Evolutionary conservation across 2,797 vertebrate genomes (phyloP).

Genomic region (Hemitrygon akajei): DNA sequence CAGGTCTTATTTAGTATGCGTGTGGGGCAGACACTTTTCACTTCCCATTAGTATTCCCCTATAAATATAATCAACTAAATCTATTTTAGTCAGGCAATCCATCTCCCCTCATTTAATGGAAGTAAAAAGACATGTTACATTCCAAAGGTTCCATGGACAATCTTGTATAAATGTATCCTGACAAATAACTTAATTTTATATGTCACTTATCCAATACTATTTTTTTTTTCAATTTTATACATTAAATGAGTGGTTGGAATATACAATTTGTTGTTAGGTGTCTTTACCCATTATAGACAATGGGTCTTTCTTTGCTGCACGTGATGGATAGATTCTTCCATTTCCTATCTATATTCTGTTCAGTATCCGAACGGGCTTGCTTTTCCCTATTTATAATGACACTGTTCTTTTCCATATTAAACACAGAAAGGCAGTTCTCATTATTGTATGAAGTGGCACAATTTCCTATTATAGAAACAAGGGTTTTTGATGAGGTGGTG

Average conservation of each 20-base stretch:
- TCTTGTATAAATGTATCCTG: slow-evolving; percentile 26
- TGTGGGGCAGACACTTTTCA: slow-evolving; percentile 22
- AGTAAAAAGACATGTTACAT: slow-evolving; percentile 28
- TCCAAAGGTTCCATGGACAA: background rate
- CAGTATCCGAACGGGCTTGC: background rate
- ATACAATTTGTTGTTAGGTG: background rate
- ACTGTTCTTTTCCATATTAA: background rate
- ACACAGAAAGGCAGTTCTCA: background rate
- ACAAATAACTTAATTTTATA: slow-evolving; percentile 28
- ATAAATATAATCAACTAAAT: slow-evolving; percentile 34
- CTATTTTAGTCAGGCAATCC: slow-evolving; percentile 33
- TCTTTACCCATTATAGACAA: background rate
- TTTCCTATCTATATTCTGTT: background rate
- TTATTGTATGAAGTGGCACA: no score
- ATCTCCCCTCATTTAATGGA: slow-evolving; percentile 29
- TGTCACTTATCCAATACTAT: background rate
- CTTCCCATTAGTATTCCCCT: slow-evolving; percentile 29
- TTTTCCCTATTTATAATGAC: background rate
- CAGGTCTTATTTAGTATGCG: slow-evolving; percentile 22
- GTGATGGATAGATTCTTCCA: background rate
- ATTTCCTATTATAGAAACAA: no score
- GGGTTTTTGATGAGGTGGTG: no score
- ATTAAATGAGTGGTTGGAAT: background rate
- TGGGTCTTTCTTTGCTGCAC: no score
- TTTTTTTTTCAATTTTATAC: background rate